These are phyloP conservation scores for Pleuronectes platessa DNA, from an alignment of 2,113 vertebrate genomes.

Conservation along the genomic window DNA sequence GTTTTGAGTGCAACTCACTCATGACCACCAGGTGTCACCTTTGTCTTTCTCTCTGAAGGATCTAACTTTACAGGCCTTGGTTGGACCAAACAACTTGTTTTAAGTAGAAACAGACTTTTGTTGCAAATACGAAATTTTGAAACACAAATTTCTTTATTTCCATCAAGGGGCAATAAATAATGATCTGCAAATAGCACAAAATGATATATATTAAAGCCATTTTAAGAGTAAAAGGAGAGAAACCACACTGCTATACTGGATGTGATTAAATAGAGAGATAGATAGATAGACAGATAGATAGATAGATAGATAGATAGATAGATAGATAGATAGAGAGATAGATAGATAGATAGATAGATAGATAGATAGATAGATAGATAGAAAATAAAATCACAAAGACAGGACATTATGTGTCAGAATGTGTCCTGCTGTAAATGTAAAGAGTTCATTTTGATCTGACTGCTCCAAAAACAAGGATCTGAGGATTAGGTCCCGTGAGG, in stretches of 20 bases:
- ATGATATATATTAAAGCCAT: background rate
- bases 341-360: background rate
- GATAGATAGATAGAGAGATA: background rate
- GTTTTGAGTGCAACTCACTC: background rate
- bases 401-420: background rate
- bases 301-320: no score
- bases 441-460: background rate
- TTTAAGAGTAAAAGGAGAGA: background rate
- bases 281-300: no score
- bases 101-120: constrained; percentile 27
- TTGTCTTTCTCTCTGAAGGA: constrained; percentile 2
- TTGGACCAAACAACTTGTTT: constrained; percentile 10
- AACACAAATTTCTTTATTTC: background rate
- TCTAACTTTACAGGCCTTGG: no score
- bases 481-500: background rate
- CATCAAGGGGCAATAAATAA: constrained; percentile 4
- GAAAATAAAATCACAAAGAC: background rate
- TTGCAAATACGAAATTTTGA: constrained; percentile 17
- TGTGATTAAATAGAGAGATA: no score
- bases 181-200: background rate
- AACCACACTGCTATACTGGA: no score
- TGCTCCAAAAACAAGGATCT: background rate
- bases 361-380: no score
- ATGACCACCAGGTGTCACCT: constrained; percentile 49
- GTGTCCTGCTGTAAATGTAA: background rate